These are phyloP conservation scores for Acanthoscelides obtectus DNA, from an alignment of 2,888 invertebrate genomes.

Conservation along the genomic window DNA sequence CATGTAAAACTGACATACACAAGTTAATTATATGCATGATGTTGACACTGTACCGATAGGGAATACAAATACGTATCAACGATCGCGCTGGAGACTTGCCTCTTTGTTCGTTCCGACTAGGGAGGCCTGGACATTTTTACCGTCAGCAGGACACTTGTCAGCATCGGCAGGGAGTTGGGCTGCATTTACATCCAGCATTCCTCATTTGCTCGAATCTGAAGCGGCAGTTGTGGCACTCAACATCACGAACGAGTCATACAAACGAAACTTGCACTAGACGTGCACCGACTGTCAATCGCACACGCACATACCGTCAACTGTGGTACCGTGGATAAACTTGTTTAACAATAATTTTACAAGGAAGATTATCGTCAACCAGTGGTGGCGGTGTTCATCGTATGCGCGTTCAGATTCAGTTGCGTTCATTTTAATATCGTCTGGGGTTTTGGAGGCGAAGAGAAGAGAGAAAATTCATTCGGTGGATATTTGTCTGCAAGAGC, in stretches of 20 bases:
- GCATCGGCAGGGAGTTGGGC: neutral
- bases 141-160: neutral
- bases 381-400: neutral
- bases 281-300: neutral
- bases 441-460: no score
- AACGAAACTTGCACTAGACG: neutral
- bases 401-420: no score
- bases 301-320: neutral
- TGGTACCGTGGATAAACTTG: neutral
- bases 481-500: no score
- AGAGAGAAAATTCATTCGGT: no score
- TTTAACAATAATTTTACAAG: neutral
- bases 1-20: neutral
- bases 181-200: neutral
- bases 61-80: neutral
- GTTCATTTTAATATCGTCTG: no score
- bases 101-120: neutral
- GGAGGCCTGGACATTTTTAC: neutral
- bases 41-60: neutral
- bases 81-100: neutral
- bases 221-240: no score
- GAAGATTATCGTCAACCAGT: neutral
- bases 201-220: neutral
- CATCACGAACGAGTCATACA: neutral
- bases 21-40: neutral